These are phyloP conservation scores for Baronia brevicornis DNA, from an alignment of 2,888 invertebrate species.

Conservation along the genomic window DNA sequence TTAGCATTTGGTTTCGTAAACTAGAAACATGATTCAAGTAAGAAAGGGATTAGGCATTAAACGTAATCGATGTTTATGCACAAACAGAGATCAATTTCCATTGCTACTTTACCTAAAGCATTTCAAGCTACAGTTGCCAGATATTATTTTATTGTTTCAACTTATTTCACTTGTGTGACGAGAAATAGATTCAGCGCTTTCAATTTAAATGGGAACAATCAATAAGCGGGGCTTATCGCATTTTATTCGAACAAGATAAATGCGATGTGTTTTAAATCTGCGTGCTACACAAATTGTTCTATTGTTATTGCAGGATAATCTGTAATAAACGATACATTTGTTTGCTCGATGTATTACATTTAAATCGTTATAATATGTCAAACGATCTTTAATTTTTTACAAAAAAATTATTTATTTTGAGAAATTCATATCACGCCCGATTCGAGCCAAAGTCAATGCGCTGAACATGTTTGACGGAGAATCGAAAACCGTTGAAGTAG, in stretches of 20 bases:
- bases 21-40: too few species aligned
- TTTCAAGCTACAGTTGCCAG: not conserved
- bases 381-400: too few species aligned
- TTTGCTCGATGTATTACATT: constrained; percentile 19
- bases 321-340: constrained; percentile 46
- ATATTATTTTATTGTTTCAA: constrained; percentile 36
- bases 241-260: constrained; percentile 58
- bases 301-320: constrained; percentile 40
- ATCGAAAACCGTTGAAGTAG: too few species aligned
- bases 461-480: too few species aligned
- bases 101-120: too few species aligned
- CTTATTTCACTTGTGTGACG: constrained; percentile 45
- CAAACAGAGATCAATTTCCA: too few species aligned
- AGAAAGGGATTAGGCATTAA: too few species aligned
- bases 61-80: too few species aligned
- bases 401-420: too few species aligned
- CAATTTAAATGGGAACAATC: constrained; percentile 64
- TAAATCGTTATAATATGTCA: too few species aligned
- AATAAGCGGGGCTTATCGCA: constrained; percentile 59
- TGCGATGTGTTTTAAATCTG: constrained; percentile 61
- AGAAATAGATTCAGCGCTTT: constrained; percentile 50
- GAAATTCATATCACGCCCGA: constrained; percentile 43
- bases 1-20: too few species aligned
- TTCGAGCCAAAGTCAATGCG: too few species aligned
- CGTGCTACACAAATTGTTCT: constrained; percentile 50